A percentile compares a stretch with the other conserved stretches of the same genome.
These are phyloP conservation scores for Phania funesta DNA, from an alignment of 2,888 invertebrate species.

Conservation along the genomic window DNA sequence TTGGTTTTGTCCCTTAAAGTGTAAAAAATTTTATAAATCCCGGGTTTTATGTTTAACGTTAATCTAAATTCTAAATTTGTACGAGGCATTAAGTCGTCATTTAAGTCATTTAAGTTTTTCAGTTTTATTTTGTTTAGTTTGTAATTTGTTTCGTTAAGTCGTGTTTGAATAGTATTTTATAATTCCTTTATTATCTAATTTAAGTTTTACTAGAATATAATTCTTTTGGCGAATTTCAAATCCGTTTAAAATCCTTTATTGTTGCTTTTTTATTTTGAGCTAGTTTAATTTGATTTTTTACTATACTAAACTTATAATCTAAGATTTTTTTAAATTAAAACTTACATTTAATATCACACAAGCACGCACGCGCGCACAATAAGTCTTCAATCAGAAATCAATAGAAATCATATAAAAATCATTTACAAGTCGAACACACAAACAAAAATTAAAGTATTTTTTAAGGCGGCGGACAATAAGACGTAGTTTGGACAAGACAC, in stretches of 20 bases:
- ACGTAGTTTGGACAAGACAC: slow-evolving; percentile 55
- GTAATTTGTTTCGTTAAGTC: slow-evolving; percentile 55
- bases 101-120: slow-evolving; percentile 56
- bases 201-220: slow-evolving; percentile 49
- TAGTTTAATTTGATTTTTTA: slow-evolving; percentile 52
- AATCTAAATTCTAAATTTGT: slow-evolving; percentile 67
- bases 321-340: slow-evolving; percentile 61
- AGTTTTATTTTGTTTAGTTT: slow-evolving; percentile 29
- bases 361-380: slow-evolving; percentile 71
- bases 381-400: slow-evolving; percentile 68
- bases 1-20: slow-evolving; percentile 59
- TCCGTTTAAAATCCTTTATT: slow-evolving; percentile 72
- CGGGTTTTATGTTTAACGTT: slow-evolving; percentile 55
- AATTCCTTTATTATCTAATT: slow-evolving; percentile 9
- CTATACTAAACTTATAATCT: slow-evolving; percentile 57
- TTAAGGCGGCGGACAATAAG: slow-evolving; percentile 54
- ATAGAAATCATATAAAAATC: slow-evolving; percentile 64
- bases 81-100: slow-evolving; percentile 67
- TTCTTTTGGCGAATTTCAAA: slow-evolving; percentile 66
- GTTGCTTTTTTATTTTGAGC: slow-evolving; percentile 59
- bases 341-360: slow-evolving; percentile 72
- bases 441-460: slow-evolving; percentile 17
- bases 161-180: slow-evolving; percentile 43
- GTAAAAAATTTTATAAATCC: slow-evolving; percentile 65
- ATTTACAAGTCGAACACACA: slow-evolving; percentile 53